These are phyloP conservation scores for Operophtera brumata DNA, from an alignment of 2,888 invertebrate genomes.

Conservation along the genomic window DNA sequence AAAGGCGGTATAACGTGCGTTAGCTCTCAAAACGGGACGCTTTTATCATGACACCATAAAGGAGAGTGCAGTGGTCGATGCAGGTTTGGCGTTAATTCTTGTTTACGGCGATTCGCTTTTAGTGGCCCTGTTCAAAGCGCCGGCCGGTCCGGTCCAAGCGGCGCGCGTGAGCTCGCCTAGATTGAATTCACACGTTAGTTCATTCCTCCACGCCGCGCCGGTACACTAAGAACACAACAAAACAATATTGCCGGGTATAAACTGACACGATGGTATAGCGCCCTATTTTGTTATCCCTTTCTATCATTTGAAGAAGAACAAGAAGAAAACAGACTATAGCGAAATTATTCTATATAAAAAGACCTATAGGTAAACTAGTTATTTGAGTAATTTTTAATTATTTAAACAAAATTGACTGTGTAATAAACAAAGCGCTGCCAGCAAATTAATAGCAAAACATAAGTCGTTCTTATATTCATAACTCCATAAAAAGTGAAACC, in stretches of 20 bases:
- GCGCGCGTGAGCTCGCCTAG: conserved; percentile 48
- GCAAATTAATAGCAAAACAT: background rate
- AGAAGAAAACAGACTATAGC: too few relatives aligned
- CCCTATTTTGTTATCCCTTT: background rate
- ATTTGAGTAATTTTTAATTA: background rate
- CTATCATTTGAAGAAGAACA: too few relatives aligned
- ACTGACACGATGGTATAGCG: background rate
- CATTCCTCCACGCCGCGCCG: conserved; percentile 16
- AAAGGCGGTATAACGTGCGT: conserved; percentile 36
- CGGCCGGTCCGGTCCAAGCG: conserved; percentile 23
- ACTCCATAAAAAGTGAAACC: conserved; percentile 5
- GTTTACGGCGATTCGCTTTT: conserved; percentile 78
- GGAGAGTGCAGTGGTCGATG: conserved; percentile 73
- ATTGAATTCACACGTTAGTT: conserved; percentile 46
- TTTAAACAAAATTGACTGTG: too few relatives aligned
- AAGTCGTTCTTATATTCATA: background rate
- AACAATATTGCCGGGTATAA: background rate
- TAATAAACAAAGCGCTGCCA: too few relatives aligned
- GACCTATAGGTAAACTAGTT: background rate
- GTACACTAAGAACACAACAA: conserved; percentile 3
- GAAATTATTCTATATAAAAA: too few relatives aligned
- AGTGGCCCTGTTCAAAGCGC: conserved; percentile 63
- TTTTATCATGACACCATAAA: conserved; percentile 73
- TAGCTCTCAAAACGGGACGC: conserved; percentile 58
- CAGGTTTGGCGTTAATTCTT: conserved; percentile 76